A percentile compares a stretch with the other conserved stretches of the same genome.
phyloP scores from a whole-genome alignment of 2,113 vertebrate genomes.

The Natator depressus region DNA sequence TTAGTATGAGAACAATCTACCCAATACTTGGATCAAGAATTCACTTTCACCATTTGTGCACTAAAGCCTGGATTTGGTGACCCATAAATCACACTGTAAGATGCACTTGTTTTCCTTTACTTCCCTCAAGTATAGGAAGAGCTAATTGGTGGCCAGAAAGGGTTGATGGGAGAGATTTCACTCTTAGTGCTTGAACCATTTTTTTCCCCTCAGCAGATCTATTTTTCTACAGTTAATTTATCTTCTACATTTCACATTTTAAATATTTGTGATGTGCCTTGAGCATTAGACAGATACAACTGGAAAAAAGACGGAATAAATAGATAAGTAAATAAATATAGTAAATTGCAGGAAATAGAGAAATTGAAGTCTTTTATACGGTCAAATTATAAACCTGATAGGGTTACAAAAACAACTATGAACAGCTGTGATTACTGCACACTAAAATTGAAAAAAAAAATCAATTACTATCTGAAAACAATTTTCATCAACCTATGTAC shows the following conservation, averaged over 20 bases:
- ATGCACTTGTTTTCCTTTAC: background rate
- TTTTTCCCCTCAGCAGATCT: background rate
- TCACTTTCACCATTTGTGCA: background rate
- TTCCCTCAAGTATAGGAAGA: background rate
- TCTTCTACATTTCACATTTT: background rate
- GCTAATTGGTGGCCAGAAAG: background rate
- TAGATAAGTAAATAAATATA: accelerated
- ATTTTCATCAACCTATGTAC: background rate
- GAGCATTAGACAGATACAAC: accelerated
- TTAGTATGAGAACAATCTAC: background rate
- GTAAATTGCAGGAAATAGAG: accelerated
- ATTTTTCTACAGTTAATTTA: background rate
- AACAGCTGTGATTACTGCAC: background rate
- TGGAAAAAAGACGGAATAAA: accelerated
- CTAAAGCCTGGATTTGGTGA: background rate
- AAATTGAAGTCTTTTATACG: accelerated
- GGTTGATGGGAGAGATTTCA: background rate
- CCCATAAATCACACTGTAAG: background rate
- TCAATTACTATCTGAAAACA: background rate
- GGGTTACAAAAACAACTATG: background rate
- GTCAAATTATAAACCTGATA: accelerated
- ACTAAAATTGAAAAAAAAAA: background rate
- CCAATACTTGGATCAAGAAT: background rate
- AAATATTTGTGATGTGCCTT: background rate
- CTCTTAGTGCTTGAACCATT: accelerated